Percentiles rank a stretch among this genome's conserved stretches.
These are phyloP conservation scores for Ploceus nigricollis DNA, from an alignment of 2,113 vertebrate species.

Conservation along the genomic window DNA sequence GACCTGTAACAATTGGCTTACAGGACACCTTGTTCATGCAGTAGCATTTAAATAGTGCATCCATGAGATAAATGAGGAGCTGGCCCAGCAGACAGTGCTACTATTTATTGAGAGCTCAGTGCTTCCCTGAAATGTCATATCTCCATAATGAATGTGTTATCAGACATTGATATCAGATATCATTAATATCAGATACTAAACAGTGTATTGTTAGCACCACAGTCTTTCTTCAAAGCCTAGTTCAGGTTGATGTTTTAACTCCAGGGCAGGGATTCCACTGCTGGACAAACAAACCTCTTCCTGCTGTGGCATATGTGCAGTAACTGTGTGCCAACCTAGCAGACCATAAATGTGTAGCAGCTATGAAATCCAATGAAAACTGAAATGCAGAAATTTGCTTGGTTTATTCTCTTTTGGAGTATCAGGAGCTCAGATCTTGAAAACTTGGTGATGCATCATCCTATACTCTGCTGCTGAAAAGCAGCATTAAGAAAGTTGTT, in stretches of 20 bases:
- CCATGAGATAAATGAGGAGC: background rate
- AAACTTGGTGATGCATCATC: constrained; percentile 11
- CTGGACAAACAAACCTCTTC: background rate
- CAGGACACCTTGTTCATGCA: background rate
- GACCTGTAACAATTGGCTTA: background rate
- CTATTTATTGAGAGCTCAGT: background rate
- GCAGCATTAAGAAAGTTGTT: constrained; percentile 21
- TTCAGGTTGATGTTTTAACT: background rate
- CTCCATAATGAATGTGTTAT: background rate
- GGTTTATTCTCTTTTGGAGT: constrained; percentile 12
- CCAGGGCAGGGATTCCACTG: background rate
- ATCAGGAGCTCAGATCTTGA: constrained; percentile 45
- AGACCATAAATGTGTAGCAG: constrained; percentile 10
- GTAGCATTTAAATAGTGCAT: background rate
- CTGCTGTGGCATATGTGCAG: background rate
- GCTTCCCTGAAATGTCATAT: background rate
- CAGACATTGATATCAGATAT: background rate
- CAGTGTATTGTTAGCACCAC: background rate
- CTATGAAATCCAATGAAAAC: background rate
- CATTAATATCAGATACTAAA: background rate
- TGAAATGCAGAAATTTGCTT: constrained; percentile 24
- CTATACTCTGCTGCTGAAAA: constrained; percentile 11
- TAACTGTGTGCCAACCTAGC: background rate
- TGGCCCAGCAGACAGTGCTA: background rate
- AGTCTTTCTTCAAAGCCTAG: background rate